Conservation (phyloP, 2,797 vertebrate genomes). For the Mionectes olivaceus region DNA sequence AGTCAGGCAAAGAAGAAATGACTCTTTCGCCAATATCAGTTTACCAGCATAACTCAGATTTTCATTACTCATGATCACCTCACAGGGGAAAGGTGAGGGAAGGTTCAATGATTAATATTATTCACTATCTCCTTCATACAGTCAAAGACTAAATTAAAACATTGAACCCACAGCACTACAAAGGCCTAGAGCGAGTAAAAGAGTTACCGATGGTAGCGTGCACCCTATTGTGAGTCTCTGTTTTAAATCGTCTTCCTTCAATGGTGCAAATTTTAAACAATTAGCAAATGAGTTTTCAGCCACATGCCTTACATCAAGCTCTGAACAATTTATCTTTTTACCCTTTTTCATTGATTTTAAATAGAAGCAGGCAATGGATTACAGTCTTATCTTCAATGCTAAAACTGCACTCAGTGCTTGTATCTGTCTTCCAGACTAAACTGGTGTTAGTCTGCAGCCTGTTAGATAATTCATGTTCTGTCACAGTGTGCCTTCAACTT, state of each 20-base stretch:
- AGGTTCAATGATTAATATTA: background rate
- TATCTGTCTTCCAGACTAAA: background rate
- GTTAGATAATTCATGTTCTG: slow-evolving; percentile 12
- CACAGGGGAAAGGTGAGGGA: background rate
- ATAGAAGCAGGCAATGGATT: background rate
- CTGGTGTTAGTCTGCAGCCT: background rate
- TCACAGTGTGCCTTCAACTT: background rate
- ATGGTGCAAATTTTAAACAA: background rate
- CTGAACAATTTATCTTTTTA: background rate
- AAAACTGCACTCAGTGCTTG: background rate
- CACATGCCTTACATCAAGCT: background rate
- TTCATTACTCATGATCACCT: background rate
- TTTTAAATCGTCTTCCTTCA: background rate
- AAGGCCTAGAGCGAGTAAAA: background rate
- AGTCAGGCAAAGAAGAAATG: background rate
- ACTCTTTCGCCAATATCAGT: background rate
- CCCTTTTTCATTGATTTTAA: background rate
- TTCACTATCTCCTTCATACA: background rate
- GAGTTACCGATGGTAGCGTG: background rate
- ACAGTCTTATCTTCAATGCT: background rate
- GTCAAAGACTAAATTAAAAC: background rate
- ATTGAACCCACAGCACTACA: background rate
- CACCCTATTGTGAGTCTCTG: background rate
- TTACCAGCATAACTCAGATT: background rate
- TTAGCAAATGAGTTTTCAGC: background rate